phyloP scores from a whole-genome alignment of 2,888 invertebrate species.

The Leucoptera coffeella region DNA sequence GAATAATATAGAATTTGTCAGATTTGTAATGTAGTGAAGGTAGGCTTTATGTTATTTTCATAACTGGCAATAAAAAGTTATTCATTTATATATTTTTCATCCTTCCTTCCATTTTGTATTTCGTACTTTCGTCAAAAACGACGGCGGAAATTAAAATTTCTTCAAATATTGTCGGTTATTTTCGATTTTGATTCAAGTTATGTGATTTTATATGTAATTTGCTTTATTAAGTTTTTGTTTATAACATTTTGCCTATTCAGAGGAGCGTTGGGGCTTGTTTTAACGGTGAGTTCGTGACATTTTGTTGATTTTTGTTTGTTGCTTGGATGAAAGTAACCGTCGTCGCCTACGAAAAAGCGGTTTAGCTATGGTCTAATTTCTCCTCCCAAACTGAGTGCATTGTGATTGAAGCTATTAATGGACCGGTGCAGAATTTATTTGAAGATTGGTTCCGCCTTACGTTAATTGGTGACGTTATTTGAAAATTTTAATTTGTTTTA shows the following conservation, averaged over 20 bases:
- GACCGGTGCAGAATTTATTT: constrained; percentile 25
- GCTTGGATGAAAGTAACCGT: constrained; percentile 42
- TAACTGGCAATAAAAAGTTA: too few relatives aligned
- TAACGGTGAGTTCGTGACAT: constrained; percentile 39
- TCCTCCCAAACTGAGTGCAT: constrained; percentile 21
- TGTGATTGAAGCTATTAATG: constrained; percentile 29
- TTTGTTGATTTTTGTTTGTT: constrained; percentile 36
- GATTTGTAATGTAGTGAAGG: too few relatives aligned
- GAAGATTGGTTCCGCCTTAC: constrained; percentile 24
- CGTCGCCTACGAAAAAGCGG: constrained; percentile 21
- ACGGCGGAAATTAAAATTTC: too few relatives aligned
- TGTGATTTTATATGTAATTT: too few relatives aligned
- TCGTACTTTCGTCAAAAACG: too few relatives aligned
- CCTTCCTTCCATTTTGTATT: too few relatives aligned
- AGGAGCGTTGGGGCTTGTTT: constrained; percentile 11
- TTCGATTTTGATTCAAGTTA: too few relatives aligned
- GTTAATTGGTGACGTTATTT: constrained; percentile 12
- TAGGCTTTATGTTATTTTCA: too few relatives aligned
- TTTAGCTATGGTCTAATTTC: constrained; percentile 37
- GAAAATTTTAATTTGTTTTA: too few relatives aligned
- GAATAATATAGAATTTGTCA: too few relatives aligned
- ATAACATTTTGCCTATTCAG: constrained; percentile 13
- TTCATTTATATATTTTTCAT: too few relatives aligned
- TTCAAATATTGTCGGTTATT: too few relatives aligned
- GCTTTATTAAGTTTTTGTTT: constrained; percentile 18